Percentiles rank a stretch among this genome's conserved stretches.
These are phyloP conservation scores for Mobula hypostoma DNA, from an alignment of 2,113 vertebrate species.

Conservation along the genomic window DNA sequence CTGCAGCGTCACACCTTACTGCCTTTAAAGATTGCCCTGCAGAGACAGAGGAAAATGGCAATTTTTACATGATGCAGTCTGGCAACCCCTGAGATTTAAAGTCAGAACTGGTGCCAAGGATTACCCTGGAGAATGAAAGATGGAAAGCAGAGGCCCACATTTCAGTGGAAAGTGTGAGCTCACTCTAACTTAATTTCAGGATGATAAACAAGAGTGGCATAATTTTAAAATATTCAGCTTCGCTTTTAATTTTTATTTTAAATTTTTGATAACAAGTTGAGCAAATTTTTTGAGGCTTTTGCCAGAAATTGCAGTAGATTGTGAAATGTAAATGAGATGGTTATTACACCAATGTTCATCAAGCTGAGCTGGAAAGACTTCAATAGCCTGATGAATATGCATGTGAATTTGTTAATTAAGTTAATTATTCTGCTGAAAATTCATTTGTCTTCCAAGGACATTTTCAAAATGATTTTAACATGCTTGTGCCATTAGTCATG, in stretches of 20 bases:
- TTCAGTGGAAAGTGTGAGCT: slow-evolving; percentile 41
- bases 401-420: slow-evolving; percentile 99
- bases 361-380: slow-evolving; percentile 99
- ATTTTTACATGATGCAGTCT: slow-evolving; percentile 90
- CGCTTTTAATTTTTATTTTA: slow-evolving; percentile 41
- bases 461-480: slow-evolving; percentile 99
- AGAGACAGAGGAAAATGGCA: slow-evolving; percentile 85
- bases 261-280: slow-evolving; percentile 51
- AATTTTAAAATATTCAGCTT: slow-evolving; percentile 40
- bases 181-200: slow-evolving; percentile 29
- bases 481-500: slow-evolving; percentile 99
- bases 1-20: slow-evolving; percentile 99
- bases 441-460: slow-evolving; percentile 99
- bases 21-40: slow-evolving; percentile 99
- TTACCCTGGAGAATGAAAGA: slow-evolving; percentile 86
- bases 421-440: slow-evolving; percentile 99
- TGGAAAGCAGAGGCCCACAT: slow-evolving; percentile 51
- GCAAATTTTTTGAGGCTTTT: slow-evolving; percentile 31
- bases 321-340: slow-evolving; percentile 99
- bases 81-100: slow-evolving; percentile 96
- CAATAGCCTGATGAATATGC: slow-evolving; percentile 99
- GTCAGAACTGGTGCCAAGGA: slow-evolving; percentile 93
- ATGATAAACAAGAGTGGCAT: background rate
- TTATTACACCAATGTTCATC: slow-evolving; percentile 99
- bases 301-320: slow-evolving; percentile 91